Evolutionary conservation across 2,797 vertebrate genomes (phyloP).

Genomic region (Danio albolineatus): DNA sequence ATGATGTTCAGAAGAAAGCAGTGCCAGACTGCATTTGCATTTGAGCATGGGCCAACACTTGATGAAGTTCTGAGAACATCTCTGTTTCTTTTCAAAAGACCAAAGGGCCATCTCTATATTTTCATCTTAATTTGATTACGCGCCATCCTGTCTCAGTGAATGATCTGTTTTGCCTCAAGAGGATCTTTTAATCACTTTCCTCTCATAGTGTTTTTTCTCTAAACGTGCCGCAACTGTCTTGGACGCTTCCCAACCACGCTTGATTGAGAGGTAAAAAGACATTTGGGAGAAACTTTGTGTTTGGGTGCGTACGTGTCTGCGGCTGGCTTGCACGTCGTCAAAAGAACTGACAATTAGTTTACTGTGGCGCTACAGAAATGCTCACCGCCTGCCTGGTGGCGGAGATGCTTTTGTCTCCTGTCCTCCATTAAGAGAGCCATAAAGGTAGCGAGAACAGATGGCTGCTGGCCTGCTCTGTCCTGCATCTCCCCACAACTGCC

Average conservation of each 20-base stretch:
- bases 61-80: slow-evolving; percentile 66
- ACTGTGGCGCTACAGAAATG: slow-evolving; percentile 62
- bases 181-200: slow-evolving; percentile 84
- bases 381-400: slow-evolving; percentile 72
- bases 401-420: slow-evolving; percentile 87
- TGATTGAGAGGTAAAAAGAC: slow-evolving; percentile 80
- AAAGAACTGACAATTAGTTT: slow-evolving; percentile 78
- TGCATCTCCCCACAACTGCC: slow-evolving; percentile 94
- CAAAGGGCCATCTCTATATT: slow-evolving; percentile 64
- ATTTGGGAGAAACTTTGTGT: slow-evolving; percentile 68
- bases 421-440: slow-evolving; percentile 92
- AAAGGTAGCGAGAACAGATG: slow-evolving; percentile 96
- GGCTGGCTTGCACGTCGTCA: slow-evolving; percentile 63
- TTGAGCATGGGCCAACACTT: slow-evolving; percentile 68
- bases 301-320: not conserved
- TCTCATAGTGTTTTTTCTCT: slow-evolving; percentile 80
- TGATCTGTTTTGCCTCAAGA: slow-evolving; percentile 83
- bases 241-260: slow-evolving; percentile 79
- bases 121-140: slow-evolving; percentile 86
- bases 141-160: slow-evolving; percentile 78
- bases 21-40: slow-evolving; percentile 33
- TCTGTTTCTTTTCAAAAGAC: slow-evolving; percentile 76
- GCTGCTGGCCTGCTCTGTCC: slow-evolving; percentile 90
- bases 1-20: slow-evolving; percentile 35
- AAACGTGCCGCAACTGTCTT: slow-evolving; percentile 77